These are phyloP conservation scores for Beris chalybata DNA, from an alignment of 2,888 invertebrate species.

Conservation along the genomic window DNA sequence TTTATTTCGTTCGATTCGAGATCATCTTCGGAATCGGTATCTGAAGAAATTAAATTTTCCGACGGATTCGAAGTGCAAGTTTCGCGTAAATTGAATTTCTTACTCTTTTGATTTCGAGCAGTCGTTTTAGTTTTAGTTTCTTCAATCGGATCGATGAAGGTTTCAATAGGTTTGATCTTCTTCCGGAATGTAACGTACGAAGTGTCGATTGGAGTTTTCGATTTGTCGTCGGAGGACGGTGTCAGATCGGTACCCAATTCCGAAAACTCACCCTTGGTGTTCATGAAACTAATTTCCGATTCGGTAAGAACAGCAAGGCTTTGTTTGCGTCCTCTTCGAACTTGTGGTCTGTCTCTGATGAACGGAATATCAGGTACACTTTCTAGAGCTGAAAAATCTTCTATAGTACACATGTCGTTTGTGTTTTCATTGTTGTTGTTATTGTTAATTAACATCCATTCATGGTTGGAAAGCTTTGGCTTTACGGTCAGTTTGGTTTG, in stretches of 20 bases:
- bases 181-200: constrained; percentile 16
- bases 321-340: constrained; percentile 19
- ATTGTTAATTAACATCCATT: constrained; percentile 8
- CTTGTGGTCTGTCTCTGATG: neutral
- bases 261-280: constrained; percentile 15
- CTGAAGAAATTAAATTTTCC: constrained; percentile 6
- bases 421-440: neutral
- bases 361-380: constrained; percentile 18
- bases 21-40: constrained; percentile 20
- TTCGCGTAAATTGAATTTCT: neutral
- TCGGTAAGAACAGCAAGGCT: neutral
- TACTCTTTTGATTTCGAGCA: neutral
- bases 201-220: neutral
- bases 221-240: neutral
- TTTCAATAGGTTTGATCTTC: neutral
- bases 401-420: neutral
- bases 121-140: neutral
- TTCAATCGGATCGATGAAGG: neutral
- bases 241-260: neutral
- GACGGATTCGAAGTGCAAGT: neutral
- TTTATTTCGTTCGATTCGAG: neutral
- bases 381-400: constrained; percentile 6
- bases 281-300: constrained; percentile 19
- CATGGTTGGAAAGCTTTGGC: constrained; percentile 1
- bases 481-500: constrained; percentile 8